Percentiles rank a stretch among this genome's conserved stretches.
phyloP scores from a whole-genome alignment of 1,140 invertebrate genomes.

The Nixonia krombeini region DNA sequence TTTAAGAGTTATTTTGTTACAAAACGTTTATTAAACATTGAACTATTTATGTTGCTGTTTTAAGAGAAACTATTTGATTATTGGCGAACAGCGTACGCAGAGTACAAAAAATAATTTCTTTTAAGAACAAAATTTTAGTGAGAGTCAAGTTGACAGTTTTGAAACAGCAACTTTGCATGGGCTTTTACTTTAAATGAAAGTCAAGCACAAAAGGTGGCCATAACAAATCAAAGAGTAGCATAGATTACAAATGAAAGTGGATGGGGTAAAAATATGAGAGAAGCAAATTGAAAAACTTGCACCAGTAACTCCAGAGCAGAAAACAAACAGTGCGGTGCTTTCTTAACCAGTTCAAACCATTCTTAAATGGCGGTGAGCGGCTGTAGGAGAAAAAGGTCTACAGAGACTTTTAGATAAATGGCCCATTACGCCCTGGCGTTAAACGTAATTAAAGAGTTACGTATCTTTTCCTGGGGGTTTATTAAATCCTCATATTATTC shows the following conservation, averaged over 20 bases:
- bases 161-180: background rate
- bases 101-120: no score
- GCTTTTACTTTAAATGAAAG: background rate
- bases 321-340: background rate
- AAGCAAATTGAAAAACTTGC: background rate
- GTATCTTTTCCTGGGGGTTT: background rate
- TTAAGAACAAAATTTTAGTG: no score
- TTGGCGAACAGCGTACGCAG: no score
- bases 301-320: background rate
- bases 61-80: no score
- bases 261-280: background rate
- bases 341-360: background rate
- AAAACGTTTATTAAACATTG: no score
- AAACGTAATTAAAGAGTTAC: constrained; percentile 1
- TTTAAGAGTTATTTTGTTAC: no score
- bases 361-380: background rate
- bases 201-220: background rate
- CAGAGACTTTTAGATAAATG: constrained; percentile 2
- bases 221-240: constrained; percentile 1
- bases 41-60: no score
- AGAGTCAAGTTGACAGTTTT: background rate
- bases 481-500: no score
- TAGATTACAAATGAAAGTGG: background rate
- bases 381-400: background rate
- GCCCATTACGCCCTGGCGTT: background rate